Evolutionary conservation across 2,888 invertebrate species (phyloP).

Genomic region (Acronicta leporina): DNA sequence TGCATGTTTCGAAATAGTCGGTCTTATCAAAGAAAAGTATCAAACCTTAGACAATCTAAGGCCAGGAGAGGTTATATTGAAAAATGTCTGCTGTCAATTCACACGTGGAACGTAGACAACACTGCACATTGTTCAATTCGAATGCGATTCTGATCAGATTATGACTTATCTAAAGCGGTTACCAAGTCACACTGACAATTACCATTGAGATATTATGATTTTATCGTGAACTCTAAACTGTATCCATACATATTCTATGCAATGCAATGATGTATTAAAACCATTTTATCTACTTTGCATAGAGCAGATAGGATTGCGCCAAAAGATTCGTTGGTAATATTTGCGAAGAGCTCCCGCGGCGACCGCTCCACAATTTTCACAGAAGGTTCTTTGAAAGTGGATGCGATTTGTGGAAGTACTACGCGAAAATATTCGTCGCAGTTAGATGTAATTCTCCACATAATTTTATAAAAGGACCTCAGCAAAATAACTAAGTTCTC

Average conservation of each 20-base stretch:
- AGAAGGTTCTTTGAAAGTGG: slow-evolving; percentile 20
- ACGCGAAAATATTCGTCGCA: background rate
- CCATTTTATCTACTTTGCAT: slow-evolving; percentile 12
- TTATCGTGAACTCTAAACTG: slow-evolving; percentile 1
- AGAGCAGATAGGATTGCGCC: slow-evolving; percentile 22
- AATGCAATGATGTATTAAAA: slow-evolving; percentile 3
- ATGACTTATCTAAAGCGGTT: too few species aligned
- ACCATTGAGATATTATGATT: background rate
- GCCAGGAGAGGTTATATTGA: too few species aligned
- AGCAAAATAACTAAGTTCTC: background rate
- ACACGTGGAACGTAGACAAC: too few species aligned
- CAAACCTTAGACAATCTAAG: too few species aligned
- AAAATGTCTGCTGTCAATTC: too few species aligned
- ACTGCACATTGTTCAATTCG: too few species aligned
- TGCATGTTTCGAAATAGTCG: too few species aligned
- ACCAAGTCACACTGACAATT: background rate
- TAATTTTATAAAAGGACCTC: background rate
- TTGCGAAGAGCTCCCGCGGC: slow-evolving; percentile 14
- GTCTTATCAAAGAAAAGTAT: too few species aligned
- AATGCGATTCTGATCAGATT: too few species aligned
- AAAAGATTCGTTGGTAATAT: slow-evolving; percentile 21
- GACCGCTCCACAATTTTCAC: slow-evolving; percentile 11
- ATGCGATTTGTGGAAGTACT: background rate
- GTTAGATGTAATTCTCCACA: background rate
- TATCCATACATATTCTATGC: slow-evolving; percentile 12